Evolutionary conservation across 2,113 vertebrate species (phyloP), one percentile per base, ranked within the genome.

Genomic region (Hyla sarda): DNA sequence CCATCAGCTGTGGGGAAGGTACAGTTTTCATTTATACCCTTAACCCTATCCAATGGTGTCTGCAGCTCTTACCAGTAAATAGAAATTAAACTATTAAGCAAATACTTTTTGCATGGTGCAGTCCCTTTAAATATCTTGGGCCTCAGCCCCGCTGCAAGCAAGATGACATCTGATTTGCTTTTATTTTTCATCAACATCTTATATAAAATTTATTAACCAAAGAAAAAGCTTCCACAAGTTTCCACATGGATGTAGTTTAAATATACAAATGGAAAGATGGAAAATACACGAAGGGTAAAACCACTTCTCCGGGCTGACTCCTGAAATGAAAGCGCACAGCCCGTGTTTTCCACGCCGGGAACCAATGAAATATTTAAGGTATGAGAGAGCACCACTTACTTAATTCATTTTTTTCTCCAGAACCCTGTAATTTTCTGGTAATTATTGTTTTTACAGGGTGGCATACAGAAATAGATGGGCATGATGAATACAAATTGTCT

Each of bases 401-500:
- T 73, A 65, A 84, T 76, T 84, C 67, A 72, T 71, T 86, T 80
- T 41, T 77, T 80, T 79, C 28, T 52, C 23, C n/a, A 76, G 32
- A 74, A 74, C 48, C 65, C 85, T 87, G 72, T 87, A 72, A 87
- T 87, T 82, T 87, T 58, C 78, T 82, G 69, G 77, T 87, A 87
- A 87, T 82, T 87, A 87, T 72, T 87, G 85, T 87, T 87, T 87
- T 82, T 60, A 82, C 62, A 86, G 84, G 85, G 85, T 87, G 78
- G 85, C 78, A 82, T 54, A 74, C 77, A 87, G 67, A 56, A 87
- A 87, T 87, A 87, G 67, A 87, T 34, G 79, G 85, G 50, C 41
- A 8, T 14, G 77, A 25, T 60, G 77, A 73, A 86, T 80, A 86
- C 76, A 86, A 86, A 86, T 80, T 86, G 84, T 86, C 84, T 72